phyloP scores from a whole-genome alignment of 2,888 invertebrate species.

The Ichneumon xanthorius region DNA sequence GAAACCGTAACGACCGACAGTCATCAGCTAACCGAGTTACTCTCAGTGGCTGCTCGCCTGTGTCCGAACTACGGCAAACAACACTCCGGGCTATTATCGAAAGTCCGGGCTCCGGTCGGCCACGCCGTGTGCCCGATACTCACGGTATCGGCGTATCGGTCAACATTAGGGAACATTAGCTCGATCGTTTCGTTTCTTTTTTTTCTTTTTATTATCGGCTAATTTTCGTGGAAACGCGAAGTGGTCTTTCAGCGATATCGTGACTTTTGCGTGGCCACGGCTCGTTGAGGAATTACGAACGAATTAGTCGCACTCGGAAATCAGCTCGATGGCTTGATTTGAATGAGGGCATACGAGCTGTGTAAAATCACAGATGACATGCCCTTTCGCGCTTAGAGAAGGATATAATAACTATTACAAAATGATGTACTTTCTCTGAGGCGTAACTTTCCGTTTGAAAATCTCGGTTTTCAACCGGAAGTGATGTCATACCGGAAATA shows the following conservation, averaged over 20 bases:
- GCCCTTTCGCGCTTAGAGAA: too few species aligned
- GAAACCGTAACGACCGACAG: constrained; percentile 52
- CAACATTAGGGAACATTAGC: constrained; percentile 2
- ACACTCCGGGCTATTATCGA: constrained; percentile 13
- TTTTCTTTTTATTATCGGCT: neutral
- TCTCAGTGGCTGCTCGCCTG: constrained; percentile 5
- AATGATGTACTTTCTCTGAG: too few species aligned
- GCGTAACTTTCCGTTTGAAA: too few species aligned
- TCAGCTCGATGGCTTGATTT: neutral
- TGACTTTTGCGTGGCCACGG: neutral
- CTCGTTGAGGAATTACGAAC: neutral
- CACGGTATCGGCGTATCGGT: neutral
- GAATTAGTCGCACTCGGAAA: neutral
- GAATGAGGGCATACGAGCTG: too few species aligned
- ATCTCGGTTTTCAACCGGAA: too few species aligned
- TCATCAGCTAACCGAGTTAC: constrained; percentile 60
- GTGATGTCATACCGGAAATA: too few species aligned
- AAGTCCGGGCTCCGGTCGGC: neutral
- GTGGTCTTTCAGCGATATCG: neutral
- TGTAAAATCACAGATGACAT: too few species aligned
- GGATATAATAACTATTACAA: too few species aligned
- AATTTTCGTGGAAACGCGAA: constrained; percentile 1
- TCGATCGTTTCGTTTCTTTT: neutral
- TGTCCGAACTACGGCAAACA: neutral
- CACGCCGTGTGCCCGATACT: neutral